These are phyloP conservation scores for Amyelois transitella DNA, from an alignment of 1,140 invertebrate genomes.

Conservation along the genomic window DNA sequence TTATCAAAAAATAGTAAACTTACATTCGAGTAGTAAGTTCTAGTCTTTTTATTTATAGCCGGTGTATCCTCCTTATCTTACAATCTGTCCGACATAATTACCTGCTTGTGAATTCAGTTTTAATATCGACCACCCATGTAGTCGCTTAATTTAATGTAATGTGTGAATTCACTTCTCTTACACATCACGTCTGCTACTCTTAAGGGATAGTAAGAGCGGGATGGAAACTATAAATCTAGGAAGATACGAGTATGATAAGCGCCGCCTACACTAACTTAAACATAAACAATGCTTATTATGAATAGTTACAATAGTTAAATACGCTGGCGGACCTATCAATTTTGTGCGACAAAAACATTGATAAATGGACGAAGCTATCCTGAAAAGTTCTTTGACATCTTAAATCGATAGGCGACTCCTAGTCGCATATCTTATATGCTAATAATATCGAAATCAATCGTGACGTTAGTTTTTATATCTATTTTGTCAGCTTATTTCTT, in stretches of 20 bases:
- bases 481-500: background rate
- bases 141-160: background rate
- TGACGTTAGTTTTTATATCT: conserved; percentile 8
- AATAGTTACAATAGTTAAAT: conserved; percentile 42
- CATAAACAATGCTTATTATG: conserved; percentile 30
- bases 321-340: conserved; percentile 31
- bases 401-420: conserved; percentile 22
- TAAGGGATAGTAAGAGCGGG: no score
- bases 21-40: background rate
- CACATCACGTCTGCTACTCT: background rate
- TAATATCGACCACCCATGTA: background rate
- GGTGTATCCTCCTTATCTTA: background rate
- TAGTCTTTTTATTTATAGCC: background rate
- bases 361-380: conserved; percentile 45
- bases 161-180: background rate
- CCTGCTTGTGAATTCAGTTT: background rate
- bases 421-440: conserved; percentile 17
- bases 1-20: background rate
- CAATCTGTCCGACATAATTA: background rate
- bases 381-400: conserved; percentile 30
- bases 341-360: conserved; percentile 54
- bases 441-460: conserved; percentile 19
- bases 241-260: no score
- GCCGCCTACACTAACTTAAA: conserved; percentile 19
- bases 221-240: no score